Evolutionary conservation across 2,113 vertebrate species (phyloP).

Genomic region (Pelmatolapia mariae): DNA sequence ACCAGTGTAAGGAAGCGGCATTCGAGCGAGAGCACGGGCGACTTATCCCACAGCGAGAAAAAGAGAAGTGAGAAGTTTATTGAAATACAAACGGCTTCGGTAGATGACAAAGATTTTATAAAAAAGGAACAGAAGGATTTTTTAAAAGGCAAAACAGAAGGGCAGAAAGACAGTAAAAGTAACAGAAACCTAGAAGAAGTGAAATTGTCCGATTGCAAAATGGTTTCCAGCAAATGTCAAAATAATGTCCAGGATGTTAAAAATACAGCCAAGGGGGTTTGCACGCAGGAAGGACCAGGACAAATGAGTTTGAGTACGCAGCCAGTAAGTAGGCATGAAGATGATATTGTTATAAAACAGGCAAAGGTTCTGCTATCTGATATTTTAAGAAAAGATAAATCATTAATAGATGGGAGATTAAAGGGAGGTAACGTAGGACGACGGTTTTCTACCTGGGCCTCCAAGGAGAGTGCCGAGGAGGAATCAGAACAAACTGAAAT

Average conservation of each 20-base stretch:
- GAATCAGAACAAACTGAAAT: background rate
- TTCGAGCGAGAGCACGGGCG: background rate
- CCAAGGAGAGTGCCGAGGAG: background rate
- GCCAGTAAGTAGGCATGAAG: background rate
- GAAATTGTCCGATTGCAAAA: background rate
- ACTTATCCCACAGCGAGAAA: background rate
- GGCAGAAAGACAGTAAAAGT: background rate
- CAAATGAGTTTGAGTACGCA: background rate
- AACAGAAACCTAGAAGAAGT: background rate
- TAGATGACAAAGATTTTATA: background rate
- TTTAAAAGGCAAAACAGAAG: background rate
- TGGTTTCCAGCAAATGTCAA: background rate
- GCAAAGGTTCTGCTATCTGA: constrained; percentile 67
- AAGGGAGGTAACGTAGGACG: background rate
- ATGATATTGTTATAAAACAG: constrained; percentile 61
- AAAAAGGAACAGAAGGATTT: background rate
- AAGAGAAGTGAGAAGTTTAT: background rate
- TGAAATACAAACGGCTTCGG: constrained; percentile 1
- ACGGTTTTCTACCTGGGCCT: background rate
- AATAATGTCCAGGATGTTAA: background rate
- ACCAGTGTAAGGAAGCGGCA: constrained; percentile 13
- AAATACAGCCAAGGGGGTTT: background rate
- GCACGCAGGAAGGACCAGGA: background rate
- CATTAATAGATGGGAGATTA: background rate
- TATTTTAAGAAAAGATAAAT: constrained; percentile 55